Percentiles rank a stretch among this genome's conserved stretches.
These are phyloP conservation scores for Drosophila varians DNA, from an alignment of 1,140 invertebrate species.

Conservation along the genomic window DNA sequence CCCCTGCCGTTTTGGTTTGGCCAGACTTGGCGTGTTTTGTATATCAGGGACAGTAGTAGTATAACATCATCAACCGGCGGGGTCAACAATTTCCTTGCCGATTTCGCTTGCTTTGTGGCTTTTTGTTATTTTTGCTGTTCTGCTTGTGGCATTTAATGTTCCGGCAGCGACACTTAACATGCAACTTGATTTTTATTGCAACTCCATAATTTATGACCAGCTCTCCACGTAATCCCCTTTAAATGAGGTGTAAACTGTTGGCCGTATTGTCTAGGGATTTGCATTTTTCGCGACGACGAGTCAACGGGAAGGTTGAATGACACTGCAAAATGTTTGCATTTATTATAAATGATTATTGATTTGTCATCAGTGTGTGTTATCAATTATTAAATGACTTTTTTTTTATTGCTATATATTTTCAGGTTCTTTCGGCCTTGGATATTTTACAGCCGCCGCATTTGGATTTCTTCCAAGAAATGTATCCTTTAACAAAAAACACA, in stretches of 20 bases:
- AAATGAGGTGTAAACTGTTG: constrained; percentile 67
- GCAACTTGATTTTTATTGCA: constrained; percentile 75
- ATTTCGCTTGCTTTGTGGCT: constrained; percentile 7
- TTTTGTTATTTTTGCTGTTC: constrained; percentile 9
- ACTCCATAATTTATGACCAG: constrained; percentile 59
- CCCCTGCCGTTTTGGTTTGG: neutral
- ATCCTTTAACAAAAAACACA: constrained; percentile 88
- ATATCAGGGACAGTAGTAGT: constrained; percentile 25
- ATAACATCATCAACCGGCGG: no score
- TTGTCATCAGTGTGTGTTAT: constrained; percentile 21
- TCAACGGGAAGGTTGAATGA: constrained; percentile 9
- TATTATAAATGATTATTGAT: constrained; percentile 21
- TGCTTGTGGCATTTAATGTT: constrained; percentile 69
- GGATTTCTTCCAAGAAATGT: constrained; percentile 99
- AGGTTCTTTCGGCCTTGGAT: constrained; percentile 97
- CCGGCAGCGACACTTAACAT: constrained; percentile 76
- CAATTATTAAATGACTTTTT: constrained; percentile 30
- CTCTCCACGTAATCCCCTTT: constrained; percentile 8
- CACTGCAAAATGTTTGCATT: neutral
- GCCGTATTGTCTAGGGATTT: constrained; percentile 40
- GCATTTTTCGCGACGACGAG: constrained; percentile 4
- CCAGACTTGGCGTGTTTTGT: constrained; percentile 57
- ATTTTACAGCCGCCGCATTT: constrained; percentile 98
- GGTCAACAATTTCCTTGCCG: constrained; percentile 56
- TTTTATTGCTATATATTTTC: constrained; percentile 84